Evolutionary conservation across 2,888 invertebrate species (phyloP).

Genomic region (Caenorhabditis imperialis): DNA sequence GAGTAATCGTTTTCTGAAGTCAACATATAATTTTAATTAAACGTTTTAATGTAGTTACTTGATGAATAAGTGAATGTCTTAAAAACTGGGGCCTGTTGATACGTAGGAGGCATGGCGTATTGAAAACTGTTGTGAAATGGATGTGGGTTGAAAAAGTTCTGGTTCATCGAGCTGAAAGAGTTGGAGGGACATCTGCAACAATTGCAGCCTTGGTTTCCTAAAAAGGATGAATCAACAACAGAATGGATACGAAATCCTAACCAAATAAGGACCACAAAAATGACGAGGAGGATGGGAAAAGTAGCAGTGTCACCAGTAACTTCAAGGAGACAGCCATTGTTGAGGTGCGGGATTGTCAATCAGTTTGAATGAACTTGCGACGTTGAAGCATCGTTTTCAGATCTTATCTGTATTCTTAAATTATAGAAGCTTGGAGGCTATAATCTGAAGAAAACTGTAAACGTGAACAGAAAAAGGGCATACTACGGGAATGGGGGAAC

Average conservation of each 20-base stretch:
- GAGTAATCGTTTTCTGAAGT: neutral
- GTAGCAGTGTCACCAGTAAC: neutral
- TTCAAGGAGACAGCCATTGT: neutral
- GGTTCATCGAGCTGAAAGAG: neutral
- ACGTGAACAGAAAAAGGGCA: neutral
- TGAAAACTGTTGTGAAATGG: neutral
- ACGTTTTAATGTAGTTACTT: neutral
- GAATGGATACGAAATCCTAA: neutral
- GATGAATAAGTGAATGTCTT: neutral
- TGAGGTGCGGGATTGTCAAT: constrained; percentile 11
- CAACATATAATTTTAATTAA: too few relatives aligned
- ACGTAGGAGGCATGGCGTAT: constrained; percentile 1
- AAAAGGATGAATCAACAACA: neutral
- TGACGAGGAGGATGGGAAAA: neutral
- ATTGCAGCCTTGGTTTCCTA: constrained; percentile 38
- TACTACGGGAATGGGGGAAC: neutral
- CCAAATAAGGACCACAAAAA: constrained; percentile 47
- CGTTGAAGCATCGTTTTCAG: constrained; percentile 29
- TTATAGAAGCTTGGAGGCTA: constrained; percentile 20
- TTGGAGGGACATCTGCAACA: constrained; percentile 31
- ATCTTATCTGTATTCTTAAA: constrained; percentile 22
- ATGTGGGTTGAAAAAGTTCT: neutral
- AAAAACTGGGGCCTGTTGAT: neutral
- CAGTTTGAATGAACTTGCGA: constrained; percentile 32
- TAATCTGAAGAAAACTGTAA: neutral